phyloP scores from a whole-genome alignment of 1,140 invertebrate species.

The Dendroctonus ponderosae region DNA sequence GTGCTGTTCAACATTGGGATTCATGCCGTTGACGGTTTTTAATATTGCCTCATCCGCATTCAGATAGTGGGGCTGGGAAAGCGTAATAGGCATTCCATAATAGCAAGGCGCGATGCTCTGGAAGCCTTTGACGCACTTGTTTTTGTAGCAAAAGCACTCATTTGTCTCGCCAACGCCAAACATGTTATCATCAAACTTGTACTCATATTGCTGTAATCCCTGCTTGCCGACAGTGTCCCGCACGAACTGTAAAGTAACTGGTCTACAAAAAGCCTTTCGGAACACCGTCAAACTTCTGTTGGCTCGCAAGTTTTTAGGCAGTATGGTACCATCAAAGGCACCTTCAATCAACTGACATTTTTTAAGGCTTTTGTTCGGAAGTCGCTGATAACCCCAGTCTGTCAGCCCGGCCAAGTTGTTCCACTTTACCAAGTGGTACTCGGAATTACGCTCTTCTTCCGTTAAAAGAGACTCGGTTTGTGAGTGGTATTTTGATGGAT shows the following conservation, averaged over 20 bases:
- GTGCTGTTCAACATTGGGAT: constrained; percentile 60
- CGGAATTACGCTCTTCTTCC: constrained; percentile 51
- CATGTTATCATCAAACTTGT: constrained; percentile 55
- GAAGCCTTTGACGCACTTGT: constrained; percentile 60
- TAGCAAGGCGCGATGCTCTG: constrained; percentile 70
- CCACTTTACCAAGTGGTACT: constrained; percentile 56
- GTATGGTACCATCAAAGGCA: constrained; percentile 62
- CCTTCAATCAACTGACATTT: constrained; percentile 60
- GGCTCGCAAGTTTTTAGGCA: constrained; percentile 57
- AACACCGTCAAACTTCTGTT: constrained; percentile 59
- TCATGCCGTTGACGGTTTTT: constrained; percentile 65
- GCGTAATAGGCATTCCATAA: constrained; percentile 67
- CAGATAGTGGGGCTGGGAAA: constrained; percentile 80
- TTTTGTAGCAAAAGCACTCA: constrained; percentile 60
- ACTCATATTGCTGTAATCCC: constrained; percentile 52
- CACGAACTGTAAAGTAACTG: constrained; percentile 58
- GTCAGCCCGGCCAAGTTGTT: constrained; percentile 59
- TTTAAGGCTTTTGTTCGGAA: constrained; percentile 47
- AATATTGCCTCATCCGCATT: constrained; percentile 63
- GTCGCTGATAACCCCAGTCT: constrained; percentile 59
- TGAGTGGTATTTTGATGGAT: constrained; percentile 43
- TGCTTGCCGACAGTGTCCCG: constrained; percentile 43
- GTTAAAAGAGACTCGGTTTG: constrained; percentile 42
- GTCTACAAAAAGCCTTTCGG: constrained; percentile 67
- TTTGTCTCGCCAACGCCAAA: constrained; percentile 61